These are phyloP conservation scores for Micrastur ruficollis DNA, from an alignment of 2,797 vertebrate genomes.

Conservation along the genomic window DNA sequence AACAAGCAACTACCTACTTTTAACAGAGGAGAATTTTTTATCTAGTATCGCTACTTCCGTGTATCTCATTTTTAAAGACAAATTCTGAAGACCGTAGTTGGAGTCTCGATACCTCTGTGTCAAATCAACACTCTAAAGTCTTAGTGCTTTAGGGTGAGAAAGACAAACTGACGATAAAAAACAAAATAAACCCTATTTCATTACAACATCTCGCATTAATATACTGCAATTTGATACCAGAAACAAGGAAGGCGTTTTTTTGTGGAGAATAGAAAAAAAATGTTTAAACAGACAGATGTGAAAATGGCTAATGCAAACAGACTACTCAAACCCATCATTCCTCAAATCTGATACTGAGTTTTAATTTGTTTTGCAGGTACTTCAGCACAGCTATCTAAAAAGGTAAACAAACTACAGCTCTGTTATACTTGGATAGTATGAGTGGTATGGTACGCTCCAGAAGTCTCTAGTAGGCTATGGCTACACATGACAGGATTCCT, in stretches of 20 bases:
- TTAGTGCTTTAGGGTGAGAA: conserved; percentile 16
- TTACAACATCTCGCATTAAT: conserved; percentile 50
- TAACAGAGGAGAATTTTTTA: background rate
- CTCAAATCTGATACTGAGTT: conserved; percentile 50
- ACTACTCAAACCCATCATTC: conserved; percentile 22
- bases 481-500: conserved; percentile 74
- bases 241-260: conserved; percentile 56
- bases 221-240: conserved; percentile 46
- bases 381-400: conserved; percentile 67
- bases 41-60: background rate
- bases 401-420: conserved; percentile 83
- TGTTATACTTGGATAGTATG: conserved; percentile 66
- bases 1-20: background rate
- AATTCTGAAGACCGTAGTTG: background rate
- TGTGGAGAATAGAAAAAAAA: background rate
- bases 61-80: background rate
- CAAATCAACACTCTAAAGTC: conserved; percentile 33
- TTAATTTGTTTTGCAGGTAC: conserved; percentile 64
- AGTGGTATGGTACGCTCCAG: conserved; percentile 74
- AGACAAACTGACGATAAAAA: background rate
- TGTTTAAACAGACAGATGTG: conserved; percentile 28
- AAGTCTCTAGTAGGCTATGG: conserved; percentile 75
- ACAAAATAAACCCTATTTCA: conserved; percentile 23
- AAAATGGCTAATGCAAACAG: conserved; percentile 55
- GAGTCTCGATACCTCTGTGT: conserved; percentile 22